phyloP scores from a whole-genome alignment of 2,113 vertebrate species.

The Oreochromis spilurus region DNA sequence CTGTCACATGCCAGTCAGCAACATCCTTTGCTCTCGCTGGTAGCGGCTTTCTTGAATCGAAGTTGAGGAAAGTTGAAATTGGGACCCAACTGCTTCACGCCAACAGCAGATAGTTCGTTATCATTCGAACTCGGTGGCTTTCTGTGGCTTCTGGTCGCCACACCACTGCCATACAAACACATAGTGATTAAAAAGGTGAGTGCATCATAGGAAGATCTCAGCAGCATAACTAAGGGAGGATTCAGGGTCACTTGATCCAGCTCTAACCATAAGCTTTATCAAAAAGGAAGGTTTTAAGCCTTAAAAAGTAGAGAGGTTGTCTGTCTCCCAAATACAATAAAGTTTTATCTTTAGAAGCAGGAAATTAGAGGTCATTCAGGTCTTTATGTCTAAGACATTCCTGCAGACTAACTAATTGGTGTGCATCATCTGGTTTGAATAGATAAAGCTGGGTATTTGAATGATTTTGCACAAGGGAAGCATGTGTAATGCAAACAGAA shows the following conservation, averaged over 20 bases:
- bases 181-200: neutral
- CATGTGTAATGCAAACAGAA: neutral
- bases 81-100: neutral
- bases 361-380: neutral
- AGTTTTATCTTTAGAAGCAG: neutral
- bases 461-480: neutral
- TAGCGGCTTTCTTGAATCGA: neutral
- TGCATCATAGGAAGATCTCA: neutral
- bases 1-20: neutral
- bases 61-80: accelerated
- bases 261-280: neutral
- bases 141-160: neutral
- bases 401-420: neutral
- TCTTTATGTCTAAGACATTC: neutral
- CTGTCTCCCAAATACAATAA: neutral
- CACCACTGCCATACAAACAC: neutral
- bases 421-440: neutral
- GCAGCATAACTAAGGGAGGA: neutral
- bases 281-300: neutral
- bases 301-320: neutral
- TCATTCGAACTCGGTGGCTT: neutral
- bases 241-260: neutral
- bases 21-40: neutral
- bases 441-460: neutral
- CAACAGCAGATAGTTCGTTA: neutral